Base-by-base conservation (phyloP, 2,797 vertebrate species). In the Dicrostonyx torquatus region DNA sequence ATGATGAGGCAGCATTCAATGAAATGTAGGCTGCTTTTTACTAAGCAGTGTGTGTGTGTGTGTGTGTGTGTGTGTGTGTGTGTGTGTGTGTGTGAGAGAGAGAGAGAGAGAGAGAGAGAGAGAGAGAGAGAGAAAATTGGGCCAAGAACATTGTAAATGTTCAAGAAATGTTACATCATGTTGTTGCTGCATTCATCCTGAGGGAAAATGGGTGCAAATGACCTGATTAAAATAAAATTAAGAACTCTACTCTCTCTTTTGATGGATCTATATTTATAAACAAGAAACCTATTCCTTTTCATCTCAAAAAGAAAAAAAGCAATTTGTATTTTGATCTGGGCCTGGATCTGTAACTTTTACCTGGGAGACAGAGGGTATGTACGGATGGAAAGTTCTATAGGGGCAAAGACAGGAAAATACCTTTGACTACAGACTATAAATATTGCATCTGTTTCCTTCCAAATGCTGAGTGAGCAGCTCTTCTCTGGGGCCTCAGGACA, bases 301-400 rank as follows among this genome's bases (percentile, higher is more conserved):
- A 89, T 87, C 31, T 91, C 11, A 75, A 73, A 89, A 60, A 83
- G 31, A 40, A 91, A 93, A 79, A 68, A 26, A n/a, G n/a, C 66
- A 73, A 50, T 13, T 50, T 68, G 12, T 40, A 58, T 92, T 78
- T 89, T 18, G 70, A 37, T 43, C 2, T 70, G 11, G 68, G 18
- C 2, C 14, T 66, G 4, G 76, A 14, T 26, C n/a, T 85, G 2
- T 85, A 58, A 84, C 58, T 92, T 92, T 24, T 20, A 80, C 29
- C 43, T 10, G 18, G 68, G 3, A 48, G 8, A 87, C 24, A 60
- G 4, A 40, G 2, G 4, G 53, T 13, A 14, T 15, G 18, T 29
- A 58, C 12, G n/a, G 2, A 53, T 34, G n/a, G 48, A 62, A 6
- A 40, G 1, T 14, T 8, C 6, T 15, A 20, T n/a, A 58, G 24